These are phyloP conservation scores for Tipula unca DNA, from an alignment of 2,888 invertebrate genomes.

Conservation along the genomic window DNA sequence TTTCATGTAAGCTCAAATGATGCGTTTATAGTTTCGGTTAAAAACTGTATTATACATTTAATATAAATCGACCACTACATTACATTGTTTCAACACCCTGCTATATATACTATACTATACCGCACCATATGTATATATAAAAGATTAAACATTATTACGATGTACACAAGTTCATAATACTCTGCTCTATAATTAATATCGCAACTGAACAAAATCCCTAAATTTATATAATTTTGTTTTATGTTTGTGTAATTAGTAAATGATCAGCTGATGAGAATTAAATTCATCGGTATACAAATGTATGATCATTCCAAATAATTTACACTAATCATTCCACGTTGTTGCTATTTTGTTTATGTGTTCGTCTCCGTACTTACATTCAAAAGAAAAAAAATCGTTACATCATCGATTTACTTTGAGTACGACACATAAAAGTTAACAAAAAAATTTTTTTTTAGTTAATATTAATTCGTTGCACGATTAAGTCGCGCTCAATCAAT, in stretches of 20 bases:
- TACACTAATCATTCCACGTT: background rate
- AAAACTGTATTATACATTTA: too few species aligned
- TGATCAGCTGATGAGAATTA: background rate
- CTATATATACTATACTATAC: too few species aligned
- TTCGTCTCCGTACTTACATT: background rate
- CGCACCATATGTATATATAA: too few species aligned
- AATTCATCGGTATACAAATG: background rate
- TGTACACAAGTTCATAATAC: too few species aligned
- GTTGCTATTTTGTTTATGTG: background rate
- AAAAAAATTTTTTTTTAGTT: background rate
- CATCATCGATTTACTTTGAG: constrained; percentile 4
- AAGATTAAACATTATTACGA: too few species aligned
- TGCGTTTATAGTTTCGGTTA: too few species aligned
- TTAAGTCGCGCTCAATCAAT: background rate
- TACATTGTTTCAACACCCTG: too few species aligned
- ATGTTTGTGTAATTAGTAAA: background rate
- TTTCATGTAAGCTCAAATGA: too few species aligned
- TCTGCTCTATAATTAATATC: too few species aligned
- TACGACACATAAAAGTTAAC: background rate
- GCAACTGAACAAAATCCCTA: too few species aligned
- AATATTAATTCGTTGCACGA: background rate
- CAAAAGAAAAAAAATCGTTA: background rate
- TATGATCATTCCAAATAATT: background rate
- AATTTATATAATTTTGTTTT: background rate
- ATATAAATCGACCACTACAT: too few species aligned